Evolutionary conservation across 2,888 invertebrate genomes (phyloP).

Genomic region (Eristalinus aeneus): DNA sequence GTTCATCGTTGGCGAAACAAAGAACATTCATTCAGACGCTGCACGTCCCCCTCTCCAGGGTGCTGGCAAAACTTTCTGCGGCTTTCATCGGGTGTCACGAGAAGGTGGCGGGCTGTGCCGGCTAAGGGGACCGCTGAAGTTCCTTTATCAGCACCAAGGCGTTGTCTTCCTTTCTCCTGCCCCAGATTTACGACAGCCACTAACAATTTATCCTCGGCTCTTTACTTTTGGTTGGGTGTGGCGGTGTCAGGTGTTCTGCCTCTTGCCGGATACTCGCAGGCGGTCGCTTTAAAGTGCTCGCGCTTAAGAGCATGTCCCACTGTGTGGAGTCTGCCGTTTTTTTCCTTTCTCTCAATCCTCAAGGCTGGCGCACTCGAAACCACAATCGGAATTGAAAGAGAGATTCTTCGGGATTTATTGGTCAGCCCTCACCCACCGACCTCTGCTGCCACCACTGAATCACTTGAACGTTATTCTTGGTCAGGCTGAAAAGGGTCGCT

Average conservation of each 20-base stretch:
- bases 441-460: conserved; percentile 41
- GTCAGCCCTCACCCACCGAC: conserved; percentile 25
- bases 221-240: conserved; percentile 3
- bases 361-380: background rate
- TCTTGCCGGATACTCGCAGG: background rate
- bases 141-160: conserved; percentile 43
- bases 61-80: conserved; percentile 27
- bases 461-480: conserved; percentile 24
- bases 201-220: conserved; percentile 49
- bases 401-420: conserved; percentile 50
- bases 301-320: background rate
- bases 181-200: conserved; percentile 54
- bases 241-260: conserved; percentile 27
- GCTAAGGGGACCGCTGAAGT: background rate
- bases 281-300: background rate
- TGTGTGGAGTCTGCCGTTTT: background rate
- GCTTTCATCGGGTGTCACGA: conserved; percentile 12
- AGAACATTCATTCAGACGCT: conserved; percentile 35
- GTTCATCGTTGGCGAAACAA: conserved; percentile 56
- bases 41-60: background rate
- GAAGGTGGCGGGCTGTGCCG: background rate
- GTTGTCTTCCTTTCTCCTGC: conserved; percentile 31
- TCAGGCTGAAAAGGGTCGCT: background rate
- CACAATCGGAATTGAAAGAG: conserved; percentile 42
- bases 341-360: background rate